Evolutionary conservation across 2,888 invertebrate genomes (phyloP).

Genomic region (Mesopsocus fuscifrons): DNA sequence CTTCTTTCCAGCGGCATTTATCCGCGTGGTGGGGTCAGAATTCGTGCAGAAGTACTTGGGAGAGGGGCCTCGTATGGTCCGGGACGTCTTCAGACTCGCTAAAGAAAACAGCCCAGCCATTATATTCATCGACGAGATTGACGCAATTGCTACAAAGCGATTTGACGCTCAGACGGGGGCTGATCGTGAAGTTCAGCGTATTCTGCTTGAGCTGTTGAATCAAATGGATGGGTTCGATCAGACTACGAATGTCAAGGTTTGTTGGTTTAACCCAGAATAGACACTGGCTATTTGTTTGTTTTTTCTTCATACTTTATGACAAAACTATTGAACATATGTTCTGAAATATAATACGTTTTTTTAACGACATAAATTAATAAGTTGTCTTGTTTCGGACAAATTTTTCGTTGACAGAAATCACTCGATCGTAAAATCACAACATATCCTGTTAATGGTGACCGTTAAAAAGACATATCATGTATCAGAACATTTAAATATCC

Average conservation of each 20-base stretch:
- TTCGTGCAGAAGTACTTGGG: slow-evolving; percentile 99
- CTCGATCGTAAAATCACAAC: no score
- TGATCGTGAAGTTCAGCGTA: slow-evolving; percentile 95
- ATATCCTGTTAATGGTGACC: no score
- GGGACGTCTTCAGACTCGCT: slow-evolving; percentile 95
- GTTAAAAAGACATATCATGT: no score
- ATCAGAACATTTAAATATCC: no score
- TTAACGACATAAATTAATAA: no score
- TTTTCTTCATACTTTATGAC: no score
- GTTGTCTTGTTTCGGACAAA: no score
- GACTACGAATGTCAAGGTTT: slow-evolving; percentile 96
- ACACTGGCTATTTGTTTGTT: not conserved
- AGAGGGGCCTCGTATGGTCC: slow-evolving; percentile 97
- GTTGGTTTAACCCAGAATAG: no score
- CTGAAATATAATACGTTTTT: no score
- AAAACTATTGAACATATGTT: no score
- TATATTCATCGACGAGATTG: slow-evolving; percentile 99
- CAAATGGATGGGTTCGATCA: slow-evolving; percentile 99
- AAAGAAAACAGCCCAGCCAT: slow-evolving; percentile 99
- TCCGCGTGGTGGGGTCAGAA: slow-evolving; percentile 96
- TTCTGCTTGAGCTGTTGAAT: slow-evolving; percentile 87
- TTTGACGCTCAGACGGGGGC: slow-evolving; percentile 98
- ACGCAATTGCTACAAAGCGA: slow-evolving; percentile 97
- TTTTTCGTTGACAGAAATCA: no score
- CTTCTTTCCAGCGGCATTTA: slow-evolving; percentile 67